phyloP scores from a whole-genome alignment of 2,888 invertebrate species.

The Plagiodera versicolora region DNA sequence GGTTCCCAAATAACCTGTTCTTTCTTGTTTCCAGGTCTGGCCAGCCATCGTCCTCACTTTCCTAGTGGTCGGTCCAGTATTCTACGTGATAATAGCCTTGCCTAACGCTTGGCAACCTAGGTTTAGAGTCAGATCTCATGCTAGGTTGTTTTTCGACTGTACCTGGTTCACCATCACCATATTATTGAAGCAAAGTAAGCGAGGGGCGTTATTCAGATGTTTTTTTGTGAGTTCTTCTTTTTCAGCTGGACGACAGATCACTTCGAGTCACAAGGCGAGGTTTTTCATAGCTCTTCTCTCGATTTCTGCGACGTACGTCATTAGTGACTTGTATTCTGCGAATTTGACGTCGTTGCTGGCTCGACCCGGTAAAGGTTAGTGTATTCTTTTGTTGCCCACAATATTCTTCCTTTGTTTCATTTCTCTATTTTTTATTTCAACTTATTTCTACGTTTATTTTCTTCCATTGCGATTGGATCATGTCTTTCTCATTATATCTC shows the following conservation, averaged over 20 bases:
- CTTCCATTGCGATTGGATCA: no score
- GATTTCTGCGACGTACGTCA: conserved; percentile 75
- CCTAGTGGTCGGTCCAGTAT: conserved; percentile 67
- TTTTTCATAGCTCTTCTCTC: conserved; percentile 71
- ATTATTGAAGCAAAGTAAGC: conserved; percentile 71
- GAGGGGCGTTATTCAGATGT: background rate
- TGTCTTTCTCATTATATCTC: no score
- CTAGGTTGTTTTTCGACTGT: conserved; percentile 61
- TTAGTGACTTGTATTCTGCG: conserved; percentile 78
- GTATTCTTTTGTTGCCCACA: background rate
- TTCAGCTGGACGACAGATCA: conserved; percentile 63
- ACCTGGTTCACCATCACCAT: conserved; percentile 74
- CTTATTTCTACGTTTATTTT: background rate
- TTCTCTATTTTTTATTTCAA: background rate
- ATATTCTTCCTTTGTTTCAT: background rate
- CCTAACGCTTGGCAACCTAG: conserved; percentile 61
- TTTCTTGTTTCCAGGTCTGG: conserved; percentile 62
- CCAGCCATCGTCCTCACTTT: conserved; percentile 68
- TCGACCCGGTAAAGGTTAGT: conserved; percentile 64
- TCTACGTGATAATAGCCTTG: conserved; percentile 68
- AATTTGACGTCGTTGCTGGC: conserved; percentile 76
- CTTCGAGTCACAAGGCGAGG: conserved; percentile 67
- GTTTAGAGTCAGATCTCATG: conserved; percentile 47
- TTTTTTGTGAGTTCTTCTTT: conserved; percentile 14
- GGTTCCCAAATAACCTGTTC: no score